Evolutionary conservation across 1,140 invertebrate genomes (phyloP).

Genomic region (Nixonia krombeini): DNA sequence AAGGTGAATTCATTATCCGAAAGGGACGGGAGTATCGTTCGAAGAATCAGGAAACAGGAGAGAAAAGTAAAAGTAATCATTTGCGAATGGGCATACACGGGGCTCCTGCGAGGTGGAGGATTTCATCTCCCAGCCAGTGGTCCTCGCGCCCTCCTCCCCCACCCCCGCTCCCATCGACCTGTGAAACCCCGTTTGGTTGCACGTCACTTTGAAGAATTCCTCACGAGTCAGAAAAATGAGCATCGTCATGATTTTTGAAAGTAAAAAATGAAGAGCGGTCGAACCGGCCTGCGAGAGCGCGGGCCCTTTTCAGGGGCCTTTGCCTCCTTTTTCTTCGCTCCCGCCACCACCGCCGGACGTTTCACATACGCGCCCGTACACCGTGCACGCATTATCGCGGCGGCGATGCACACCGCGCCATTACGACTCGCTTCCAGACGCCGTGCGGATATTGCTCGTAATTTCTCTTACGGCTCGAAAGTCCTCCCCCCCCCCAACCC

Average conservation of each 20-base stretch:
- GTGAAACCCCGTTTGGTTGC: constrained; percentile 64
- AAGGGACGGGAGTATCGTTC: background rate
- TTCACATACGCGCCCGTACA: constrained; percentile 15
- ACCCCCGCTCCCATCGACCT: constrained; percentile 40
- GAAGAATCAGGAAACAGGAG: constrained; percentile 7
- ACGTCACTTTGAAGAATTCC: constrained; percentile 72
- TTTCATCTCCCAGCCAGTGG: constrained; percentile 36
- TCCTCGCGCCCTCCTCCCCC: constrained; percentile 15
- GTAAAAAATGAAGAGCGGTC: constrained; percentile 68
- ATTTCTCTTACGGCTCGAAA: too few relatives aligned
- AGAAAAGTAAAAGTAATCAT: constrained; percentile 23
- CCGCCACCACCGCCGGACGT: constrained; percentile 2
- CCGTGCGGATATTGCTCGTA: constrained; percentile 1
- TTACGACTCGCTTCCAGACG: too few relatives aligned
- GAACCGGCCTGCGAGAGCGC: constrained; percentile 25
- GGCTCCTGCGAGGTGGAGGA: constrained; percentile 32
- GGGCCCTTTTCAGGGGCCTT: constrained; percentile 43
- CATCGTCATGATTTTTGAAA: constrained; percentile 74
- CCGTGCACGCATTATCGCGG: background rate
- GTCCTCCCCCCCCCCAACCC: too few relatives aligned
- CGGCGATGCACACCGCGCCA: background rate
- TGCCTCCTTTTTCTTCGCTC: constrained; percentile 12
- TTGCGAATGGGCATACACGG: constrained; percentile 18
- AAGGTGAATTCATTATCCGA: too few relatives aligned
- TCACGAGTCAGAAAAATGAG: constrained; percentile 73